Base-by-base conservation (phyloP, 2,113 vertebrate species). In the Cettia cetti region DNA sequence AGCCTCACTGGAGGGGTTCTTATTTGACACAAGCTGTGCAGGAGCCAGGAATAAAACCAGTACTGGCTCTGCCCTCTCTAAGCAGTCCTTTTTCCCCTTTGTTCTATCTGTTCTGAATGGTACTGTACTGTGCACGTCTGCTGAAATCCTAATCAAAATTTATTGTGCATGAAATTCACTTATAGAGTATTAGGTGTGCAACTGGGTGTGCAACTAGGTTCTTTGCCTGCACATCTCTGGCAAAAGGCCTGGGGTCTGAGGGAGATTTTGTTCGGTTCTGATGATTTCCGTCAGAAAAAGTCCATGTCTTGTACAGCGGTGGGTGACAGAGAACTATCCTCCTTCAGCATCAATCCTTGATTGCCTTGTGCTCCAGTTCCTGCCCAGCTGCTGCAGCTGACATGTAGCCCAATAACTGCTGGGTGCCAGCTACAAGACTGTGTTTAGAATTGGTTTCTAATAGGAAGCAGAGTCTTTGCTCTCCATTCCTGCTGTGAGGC, bases 141-240 rank as follows among this genome's bases (percentile, higher is more conserved):
- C 50, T 89, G 75, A 90, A 95, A 82, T 72, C 54, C 54, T 84
- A 87, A 89, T 91, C 91, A 63, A 89, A 92, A 84, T 56, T 82
- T 81, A 92, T 22, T 94, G 70, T 61, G 14, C 39, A 18, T 92
- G 61, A 92, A 94, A 89, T 91, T 95, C 56, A 19, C 77, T 96
- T 87, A 69, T 2, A 50, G n/a, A 9, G 1, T 52, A 33, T 94
- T 86, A 93, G 45, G 15, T 91, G 69, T 66, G 31, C 91, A 72
- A 50, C 21, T 77, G 45, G 6, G 47, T 13, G 1, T 77, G 50
- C 44, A 77, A 27, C 52, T 91, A 79, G 22, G 66, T 49, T 77
- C 70, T 95, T 93, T 70, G 71, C 31, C 79, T 82, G 26, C 23
- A 33, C 17, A 31, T 31, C 35, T 77, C 16, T 88, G 30, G 59